Evolutionary conservation across 2,113 vertebrate species (phyloP).

Genomic region (Brachypodius melanocephalos): DNA sequence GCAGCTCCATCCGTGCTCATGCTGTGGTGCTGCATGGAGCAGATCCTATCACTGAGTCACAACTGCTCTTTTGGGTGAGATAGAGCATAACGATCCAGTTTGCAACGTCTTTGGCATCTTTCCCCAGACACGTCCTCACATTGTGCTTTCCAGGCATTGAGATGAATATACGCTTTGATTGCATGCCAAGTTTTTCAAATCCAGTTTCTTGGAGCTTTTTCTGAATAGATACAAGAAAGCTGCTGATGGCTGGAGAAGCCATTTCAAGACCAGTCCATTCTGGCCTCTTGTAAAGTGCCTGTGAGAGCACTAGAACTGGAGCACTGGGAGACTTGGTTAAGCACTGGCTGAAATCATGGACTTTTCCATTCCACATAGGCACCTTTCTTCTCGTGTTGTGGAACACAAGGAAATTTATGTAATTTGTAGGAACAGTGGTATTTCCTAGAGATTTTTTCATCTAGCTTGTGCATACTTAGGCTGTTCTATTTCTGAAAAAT

Average conservation of each 20-base stretch:
- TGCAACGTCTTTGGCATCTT: background rate
- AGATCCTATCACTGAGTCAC: background rate
- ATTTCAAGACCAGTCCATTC: background rate
- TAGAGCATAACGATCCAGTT: background rate
- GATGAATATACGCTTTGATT: background rate
- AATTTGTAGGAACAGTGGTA: background rate
- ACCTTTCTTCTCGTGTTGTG: background rate
- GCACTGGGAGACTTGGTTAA: background rate
- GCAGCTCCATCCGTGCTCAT: background rate
- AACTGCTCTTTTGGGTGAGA: constrained; percentile 31
- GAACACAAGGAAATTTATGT: background rate
- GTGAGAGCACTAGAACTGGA: background rate
- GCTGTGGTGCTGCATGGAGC: background rate
- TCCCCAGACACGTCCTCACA: background rate
- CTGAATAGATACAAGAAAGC: background rate
- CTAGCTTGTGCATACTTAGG: background rate
- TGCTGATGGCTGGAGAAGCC: background rate
- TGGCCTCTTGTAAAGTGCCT: background rate
- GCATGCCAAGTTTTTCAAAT: background rate
- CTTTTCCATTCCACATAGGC: background rate
- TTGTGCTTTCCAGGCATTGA: background rate
- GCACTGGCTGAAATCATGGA: background rate
- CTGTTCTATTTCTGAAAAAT: background rate
- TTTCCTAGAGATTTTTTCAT: background rate
- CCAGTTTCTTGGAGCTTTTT: background rate